These are phyloP conservation scores for Ploceus nigricollis DNA, from an alignment of 2,113 vertebrate genomes.

Conservation along the genomic window DNA sequence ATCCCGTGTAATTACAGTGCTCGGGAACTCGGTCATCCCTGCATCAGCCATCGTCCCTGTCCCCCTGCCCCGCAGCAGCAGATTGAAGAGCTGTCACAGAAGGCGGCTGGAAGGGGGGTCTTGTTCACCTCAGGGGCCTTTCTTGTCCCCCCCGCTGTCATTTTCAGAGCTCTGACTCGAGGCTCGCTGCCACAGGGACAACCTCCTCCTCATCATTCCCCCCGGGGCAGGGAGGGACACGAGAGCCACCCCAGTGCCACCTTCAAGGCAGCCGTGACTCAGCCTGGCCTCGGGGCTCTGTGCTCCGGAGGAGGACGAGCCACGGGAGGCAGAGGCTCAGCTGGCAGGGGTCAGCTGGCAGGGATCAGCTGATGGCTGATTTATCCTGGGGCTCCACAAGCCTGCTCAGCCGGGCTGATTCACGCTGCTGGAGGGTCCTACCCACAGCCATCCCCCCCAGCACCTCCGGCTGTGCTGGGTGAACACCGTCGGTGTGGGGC, in stretches of 20 bases:
- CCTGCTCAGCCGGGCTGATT: not conserved
- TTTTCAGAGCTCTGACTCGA: not conserved
- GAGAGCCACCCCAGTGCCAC: not conserved
- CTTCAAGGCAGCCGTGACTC: not conserved
- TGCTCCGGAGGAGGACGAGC: not conserved
- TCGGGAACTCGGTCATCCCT: not conserved
- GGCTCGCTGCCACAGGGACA: not conserved
- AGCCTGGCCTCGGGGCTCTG: not conserved
- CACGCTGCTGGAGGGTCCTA: not conserved
- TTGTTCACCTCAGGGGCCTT: not conserved
- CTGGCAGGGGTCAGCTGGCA: slow-evolving; percentile 16
- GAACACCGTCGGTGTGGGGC: fast-evolving
- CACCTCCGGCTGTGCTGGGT: not conserved
- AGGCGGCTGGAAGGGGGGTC: not conserved
- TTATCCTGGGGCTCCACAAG: no score
- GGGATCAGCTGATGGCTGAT: not conserved
- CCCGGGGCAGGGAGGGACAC: not conserved
- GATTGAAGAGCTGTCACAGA: not conserved
- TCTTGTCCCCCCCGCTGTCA: not conserved
- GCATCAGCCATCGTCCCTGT: not conserved
- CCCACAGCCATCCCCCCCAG: not conserved
- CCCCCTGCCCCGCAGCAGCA: not conserved
- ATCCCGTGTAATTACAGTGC: slow-evolving; percentile 14
- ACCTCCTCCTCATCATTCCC: not conserved
- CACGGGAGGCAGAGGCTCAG: not conserved